These are phyloP conservation scores for Phrixothrix hirtus DNA, from an alignment of 2,888 invertebrate genomes.

Conservation along the genomic window DNA sequence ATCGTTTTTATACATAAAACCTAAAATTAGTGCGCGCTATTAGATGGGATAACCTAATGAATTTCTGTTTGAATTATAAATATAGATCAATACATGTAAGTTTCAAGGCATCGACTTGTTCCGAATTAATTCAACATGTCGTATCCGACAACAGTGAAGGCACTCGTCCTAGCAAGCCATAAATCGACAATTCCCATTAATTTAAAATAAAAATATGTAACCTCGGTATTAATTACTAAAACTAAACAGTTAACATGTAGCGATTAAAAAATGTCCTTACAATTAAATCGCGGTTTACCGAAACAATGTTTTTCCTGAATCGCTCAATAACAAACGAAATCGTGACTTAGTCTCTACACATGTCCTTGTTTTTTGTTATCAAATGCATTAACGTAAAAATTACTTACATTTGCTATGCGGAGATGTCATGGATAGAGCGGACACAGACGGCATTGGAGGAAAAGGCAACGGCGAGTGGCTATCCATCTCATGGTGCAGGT, in stretches of 20 bases:
- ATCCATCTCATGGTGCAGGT: conserved; percentile 56
- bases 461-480: conserved; percentile 65
- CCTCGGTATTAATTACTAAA: background rate
- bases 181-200: too few relatives aligned
- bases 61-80: background rate
- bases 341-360: too few relatives aligned
- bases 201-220: too few relatives aligned
- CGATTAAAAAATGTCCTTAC: background rate
- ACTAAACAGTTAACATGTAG: too few relatives aligned
- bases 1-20: background rate
- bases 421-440: conserved; percentile 78
- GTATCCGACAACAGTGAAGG: too few relatives aligned
- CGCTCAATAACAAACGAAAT: background rate
- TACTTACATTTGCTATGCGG: conserved; percentile 74
- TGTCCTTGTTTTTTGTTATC: background rate
- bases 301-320: conserved; percentile 1
- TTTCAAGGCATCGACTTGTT: too few relatives aligned
- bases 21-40: background rate
- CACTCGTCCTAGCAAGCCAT: too few relatives aligned
- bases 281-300: background rate
- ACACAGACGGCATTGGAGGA: conserved; percentile 73
- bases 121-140: too few relatives aligned
- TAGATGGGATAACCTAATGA: background rate
- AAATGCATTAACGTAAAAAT: background rate
- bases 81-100: background rate